Conservation (phyloP, 2,113 vertebrate species). For the Marmota flaviventris region DNA sequence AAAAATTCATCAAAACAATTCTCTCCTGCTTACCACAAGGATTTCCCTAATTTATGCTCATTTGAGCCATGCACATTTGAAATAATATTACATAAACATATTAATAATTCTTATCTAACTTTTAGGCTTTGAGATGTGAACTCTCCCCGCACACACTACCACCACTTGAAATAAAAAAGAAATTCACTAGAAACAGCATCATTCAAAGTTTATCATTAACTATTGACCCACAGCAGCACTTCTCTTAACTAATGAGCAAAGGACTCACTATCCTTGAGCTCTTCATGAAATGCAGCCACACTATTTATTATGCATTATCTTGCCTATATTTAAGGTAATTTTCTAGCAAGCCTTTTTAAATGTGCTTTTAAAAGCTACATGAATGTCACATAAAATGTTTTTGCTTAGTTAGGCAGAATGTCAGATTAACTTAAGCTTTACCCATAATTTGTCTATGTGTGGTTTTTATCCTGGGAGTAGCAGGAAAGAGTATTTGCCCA, state of each 20-base stretch:
- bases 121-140: background rate
- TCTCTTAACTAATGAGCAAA: background rate
- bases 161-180: background rate
- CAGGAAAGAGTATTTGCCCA: background rate
- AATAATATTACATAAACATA: background rate
- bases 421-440: background rate
- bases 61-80: slow-evolving; percentile 35
- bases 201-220: slow-evolving; percentile 4
- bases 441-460: background rate
- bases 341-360: background rate
- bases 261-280: background rate
- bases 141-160: too few relatives aligned
- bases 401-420: background rate
- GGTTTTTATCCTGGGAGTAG: background rate
- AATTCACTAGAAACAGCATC: background rate
- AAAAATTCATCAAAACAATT: background rate
- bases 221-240: background rate
- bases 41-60: background rate
- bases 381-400: background rate
- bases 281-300: background rate
- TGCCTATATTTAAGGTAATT: background rate
- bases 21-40: background rate
- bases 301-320: background rate
- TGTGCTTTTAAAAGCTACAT: background rate
- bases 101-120: background rate